These are phyloP conservation scores for Proterorhinus semilunaris DNA, from an alignment of 2,113 vertebrate genomes.

Conservation along the genomic window DNA sequence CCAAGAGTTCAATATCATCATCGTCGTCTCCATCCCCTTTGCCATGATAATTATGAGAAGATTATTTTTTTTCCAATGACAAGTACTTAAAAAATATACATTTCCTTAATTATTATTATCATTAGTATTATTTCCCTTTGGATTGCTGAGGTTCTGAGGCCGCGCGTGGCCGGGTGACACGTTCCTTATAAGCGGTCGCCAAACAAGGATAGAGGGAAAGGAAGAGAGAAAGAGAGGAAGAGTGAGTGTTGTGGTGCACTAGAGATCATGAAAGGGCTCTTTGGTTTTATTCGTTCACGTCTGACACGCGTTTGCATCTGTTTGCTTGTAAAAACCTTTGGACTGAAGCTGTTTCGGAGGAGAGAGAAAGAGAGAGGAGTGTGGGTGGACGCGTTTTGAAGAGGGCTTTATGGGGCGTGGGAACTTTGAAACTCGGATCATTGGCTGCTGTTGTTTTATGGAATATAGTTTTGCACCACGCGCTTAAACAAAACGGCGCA, in stretches of 20 bases:
- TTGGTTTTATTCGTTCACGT: slow-evolving; percentile 81
- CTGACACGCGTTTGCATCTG: slow-evolving; percentile 68
- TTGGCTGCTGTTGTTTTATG: no score
- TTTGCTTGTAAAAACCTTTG: slow-evolving; percentile 74
- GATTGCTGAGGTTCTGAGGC: slow-evolving; percentile 78
- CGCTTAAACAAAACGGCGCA: background rate
- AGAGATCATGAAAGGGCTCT: slow-evolving; percentile 75
- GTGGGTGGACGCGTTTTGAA: slow-evolving; percentile 42
- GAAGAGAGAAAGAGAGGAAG: slow-evolving; percentile 18
- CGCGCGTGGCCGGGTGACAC: slow-evolving; percentile 71
- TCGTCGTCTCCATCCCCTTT: slow-evolving; percentile 50
- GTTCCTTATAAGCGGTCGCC: slow-evolving; percentile 14
- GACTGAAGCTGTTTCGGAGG: slow-evolving; percentile 76
- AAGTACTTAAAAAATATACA: slow-evolving; percentile 84
- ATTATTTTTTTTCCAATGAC: slow-evolving; percentile 75
- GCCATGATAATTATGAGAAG: slow-evolving; percentile 69
- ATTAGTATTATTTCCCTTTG: slow-evolving; percentile 79
- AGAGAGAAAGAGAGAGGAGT: slow-evolving; percentile 27
- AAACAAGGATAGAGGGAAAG: background rate
- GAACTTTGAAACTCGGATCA: background rate
- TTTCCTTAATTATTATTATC: slow-evolving; percentile 71
- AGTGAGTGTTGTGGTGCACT: slow-evolving; percentile 46
- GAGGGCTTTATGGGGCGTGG: background rate
- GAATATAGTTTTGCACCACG: no score
- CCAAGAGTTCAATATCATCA: slow-evolving; percentile 74